phyloP scores from a whole-genome alignment of 2,113 vertebrate genomes.

The Callospermophilus lateralis region DNA sequence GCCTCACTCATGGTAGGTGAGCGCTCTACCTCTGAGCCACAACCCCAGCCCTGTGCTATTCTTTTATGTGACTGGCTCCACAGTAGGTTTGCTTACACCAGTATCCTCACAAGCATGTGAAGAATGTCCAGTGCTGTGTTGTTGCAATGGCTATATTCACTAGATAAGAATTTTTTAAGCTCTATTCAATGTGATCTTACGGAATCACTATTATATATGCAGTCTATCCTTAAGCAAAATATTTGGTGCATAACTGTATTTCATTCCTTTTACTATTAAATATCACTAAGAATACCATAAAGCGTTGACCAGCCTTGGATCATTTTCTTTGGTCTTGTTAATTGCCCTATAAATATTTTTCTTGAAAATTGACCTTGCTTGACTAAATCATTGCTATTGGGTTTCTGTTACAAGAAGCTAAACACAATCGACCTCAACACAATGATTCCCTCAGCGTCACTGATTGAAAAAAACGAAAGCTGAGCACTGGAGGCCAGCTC shows the following conservation, averaged over 20 bases:
- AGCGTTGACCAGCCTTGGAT: neutral
- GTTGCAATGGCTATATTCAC: neutral
- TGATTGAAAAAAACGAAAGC: neutral
- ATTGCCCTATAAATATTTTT: neutral
- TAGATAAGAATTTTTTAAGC: neutral
- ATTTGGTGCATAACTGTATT: neutral
- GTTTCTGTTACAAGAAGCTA: neutral
- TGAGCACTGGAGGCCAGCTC: neutral
- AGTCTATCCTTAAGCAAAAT: neutral
- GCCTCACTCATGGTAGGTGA: too few relatives aligned
- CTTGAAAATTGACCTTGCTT: neutral
- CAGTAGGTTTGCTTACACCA: neutral
- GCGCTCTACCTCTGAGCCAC: too few relatives aligned
- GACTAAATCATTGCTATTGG: neutral
- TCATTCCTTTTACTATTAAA: neutral
- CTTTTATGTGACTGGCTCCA: neutral
- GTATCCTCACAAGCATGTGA: neutral
- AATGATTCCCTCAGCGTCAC: neutral
- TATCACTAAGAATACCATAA: neutral
- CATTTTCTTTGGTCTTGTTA: neutral
- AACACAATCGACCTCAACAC: neutral
- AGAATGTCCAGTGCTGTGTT: neutral
- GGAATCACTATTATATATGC: neutral
- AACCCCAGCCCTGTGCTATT: neutral
- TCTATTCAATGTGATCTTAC: neutral